phyloP scores from a whole-genome alignment of 2,888 invertebrate species.

The Euspilapteryx auroguttella region DNA sequence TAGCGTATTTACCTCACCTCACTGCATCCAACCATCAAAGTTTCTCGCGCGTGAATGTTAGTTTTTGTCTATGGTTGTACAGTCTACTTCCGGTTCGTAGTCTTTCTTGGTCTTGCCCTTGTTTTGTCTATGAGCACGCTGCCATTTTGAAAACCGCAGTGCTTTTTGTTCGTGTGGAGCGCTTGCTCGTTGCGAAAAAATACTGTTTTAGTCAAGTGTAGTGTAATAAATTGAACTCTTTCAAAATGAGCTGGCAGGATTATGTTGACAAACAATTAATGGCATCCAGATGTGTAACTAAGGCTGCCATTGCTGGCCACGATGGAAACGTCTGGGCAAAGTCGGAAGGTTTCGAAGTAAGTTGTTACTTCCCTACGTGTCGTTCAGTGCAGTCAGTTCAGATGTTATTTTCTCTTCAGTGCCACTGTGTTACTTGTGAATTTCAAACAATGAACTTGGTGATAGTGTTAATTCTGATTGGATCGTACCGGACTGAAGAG shows the following conservation, averaged over 20 bases:
- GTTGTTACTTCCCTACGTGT: conserved; percentile 50
- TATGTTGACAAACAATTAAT: conserved; percentile 96
- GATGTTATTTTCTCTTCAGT: not conserved
- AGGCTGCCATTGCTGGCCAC: conserved; percentile 93
- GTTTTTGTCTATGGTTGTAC: conserved; percentile 8
- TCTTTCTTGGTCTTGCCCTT: too few relatives aligned
- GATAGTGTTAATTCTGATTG: conserved; percentile 15
- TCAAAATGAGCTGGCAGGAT: conserved; percentile 96
- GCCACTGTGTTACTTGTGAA: not conserved
- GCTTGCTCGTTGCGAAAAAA: conserved; percentile 52
- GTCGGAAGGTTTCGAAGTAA: conserved; percentile 92
- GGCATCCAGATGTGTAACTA: conserved; percentile 92
- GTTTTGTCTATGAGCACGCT: conserved; percentile 46
- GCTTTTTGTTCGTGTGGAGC: conserved; percentile 62
- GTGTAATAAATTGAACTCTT: conserved; percentile 55
- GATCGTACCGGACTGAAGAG: conserved; percentile 12
- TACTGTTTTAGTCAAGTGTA: conserved; percentile 54
- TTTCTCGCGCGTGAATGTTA: too few relatives aligned
- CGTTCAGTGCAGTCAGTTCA: not conserved
- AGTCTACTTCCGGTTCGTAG: conserved; percentile 20
- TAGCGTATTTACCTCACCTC: too few relatives aligned
- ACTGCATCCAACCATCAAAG: too few relatives aligned
- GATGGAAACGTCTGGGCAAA: conserved; percentile 95
- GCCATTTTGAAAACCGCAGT: conserved; percentile 60
- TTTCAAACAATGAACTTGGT: too few relatives aligned